Evolutionary conservation across 1,140 invertebrate species (phyloP), one percentile per base, ranked within the genome.

Genomic region (Batillaria attramentaria): DNA sequence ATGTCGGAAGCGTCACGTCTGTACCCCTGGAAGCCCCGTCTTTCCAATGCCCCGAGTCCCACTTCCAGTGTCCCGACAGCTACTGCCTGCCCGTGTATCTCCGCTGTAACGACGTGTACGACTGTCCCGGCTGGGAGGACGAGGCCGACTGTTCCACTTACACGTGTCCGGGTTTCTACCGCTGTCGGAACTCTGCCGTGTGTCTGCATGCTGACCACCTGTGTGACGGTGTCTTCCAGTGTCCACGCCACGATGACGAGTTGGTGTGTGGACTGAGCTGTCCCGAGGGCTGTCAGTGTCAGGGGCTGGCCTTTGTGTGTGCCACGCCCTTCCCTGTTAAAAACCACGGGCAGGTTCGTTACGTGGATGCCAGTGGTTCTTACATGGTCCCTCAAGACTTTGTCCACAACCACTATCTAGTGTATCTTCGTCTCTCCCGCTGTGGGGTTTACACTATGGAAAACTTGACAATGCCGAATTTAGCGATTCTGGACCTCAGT

Each of bases 221-320:
- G 2, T 76, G 73, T 39, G 72, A 74, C 74, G 66, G 60, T 4
- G 18, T 31, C 16, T 31, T 24, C 43, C 39, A 81, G 33, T 80
- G 74, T 76, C 77, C 70, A 46, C 57, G 73, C 31, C 41, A 50
- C 65, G 78, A 79, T 42, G 72, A 83, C n/a, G 78, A 80, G 35
- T 31, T 57, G 43, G 54, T 77, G 28, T 82, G 74, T 69, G 35
- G 73, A n/a, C 33, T 33, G 3, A n/a, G n/a, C 28, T 72, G 70
- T 50, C 70, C 70, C 89, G 84, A 42, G 87, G 60, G n/a, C n/a
- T 82, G 78, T 33, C 24, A 50, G 5, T 82, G 73, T 62, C 42
- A 39, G 39, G 73, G 60, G 57, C 35, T 37, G 20, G 33, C 62
- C 2, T 54, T 79, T 50, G 39, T 42, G 10, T 79, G 78, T 33